phyloP scores from a whole-genome alignment of 2,113 vertebrate genomes.

The Saccopteryx leptura region DNA sequence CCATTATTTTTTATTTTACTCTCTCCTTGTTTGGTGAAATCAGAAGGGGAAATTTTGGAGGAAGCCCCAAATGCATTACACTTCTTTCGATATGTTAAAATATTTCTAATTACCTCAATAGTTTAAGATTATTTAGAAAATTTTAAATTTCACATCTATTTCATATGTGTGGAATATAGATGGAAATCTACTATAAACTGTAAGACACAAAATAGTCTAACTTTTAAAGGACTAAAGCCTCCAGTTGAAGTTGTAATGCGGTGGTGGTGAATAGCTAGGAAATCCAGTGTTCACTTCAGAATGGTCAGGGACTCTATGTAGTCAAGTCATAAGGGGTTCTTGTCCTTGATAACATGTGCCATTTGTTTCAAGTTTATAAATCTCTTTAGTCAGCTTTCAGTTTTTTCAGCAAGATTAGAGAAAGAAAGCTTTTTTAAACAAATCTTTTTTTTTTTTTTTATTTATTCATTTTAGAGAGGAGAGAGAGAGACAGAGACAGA shows the following conservation, averaged over 20 bases:
- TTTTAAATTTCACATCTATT: slow-evolving; percentile 19
- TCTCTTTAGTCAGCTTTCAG: slow-evolving; percentile 17
- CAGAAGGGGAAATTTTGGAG: slow-evolving; percentile 19
- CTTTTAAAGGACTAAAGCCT: slow-evolving; percentile 3
- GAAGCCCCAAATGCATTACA: background rate
- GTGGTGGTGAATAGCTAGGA: background rate
- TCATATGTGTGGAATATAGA: background rate
- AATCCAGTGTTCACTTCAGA: background rate
- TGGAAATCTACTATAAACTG: slow-evolving; percentile 1
- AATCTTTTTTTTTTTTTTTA: too few species aligned
- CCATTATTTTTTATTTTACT: background rate
- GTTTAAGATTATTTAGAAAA: slow-evolving; percentile 58
- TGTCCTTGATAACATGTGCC: slow-evolving; percentile 41
- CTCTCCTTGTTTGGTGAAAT: background rate
- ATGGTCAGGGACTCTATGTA: slow-evolving; percentile 1
- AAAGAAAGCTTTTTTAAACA: slow-evolving; percentile 38
- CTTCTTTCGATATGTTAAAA: slow-evolving; percentile 45
- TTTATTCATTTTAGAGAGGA: too few species aligned
- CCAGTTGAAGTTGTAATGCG: slow-evolving; percentile 44
- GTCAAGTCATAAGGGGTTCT: slow-evolving; percentile 30
- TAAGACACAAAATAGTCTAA: background rate
- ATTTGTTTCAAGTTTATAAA: slow-evolving; percentile 74
- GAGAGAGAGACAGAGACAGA: too few species aligned
- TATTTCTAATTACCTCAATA: background rate
- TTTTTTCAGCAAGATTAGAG: slow-evolving; percentile 25